phyloP scores from a whole-genome alignment of 2,888 invertebrate genomes.

The Fragum fragum region DNA sequence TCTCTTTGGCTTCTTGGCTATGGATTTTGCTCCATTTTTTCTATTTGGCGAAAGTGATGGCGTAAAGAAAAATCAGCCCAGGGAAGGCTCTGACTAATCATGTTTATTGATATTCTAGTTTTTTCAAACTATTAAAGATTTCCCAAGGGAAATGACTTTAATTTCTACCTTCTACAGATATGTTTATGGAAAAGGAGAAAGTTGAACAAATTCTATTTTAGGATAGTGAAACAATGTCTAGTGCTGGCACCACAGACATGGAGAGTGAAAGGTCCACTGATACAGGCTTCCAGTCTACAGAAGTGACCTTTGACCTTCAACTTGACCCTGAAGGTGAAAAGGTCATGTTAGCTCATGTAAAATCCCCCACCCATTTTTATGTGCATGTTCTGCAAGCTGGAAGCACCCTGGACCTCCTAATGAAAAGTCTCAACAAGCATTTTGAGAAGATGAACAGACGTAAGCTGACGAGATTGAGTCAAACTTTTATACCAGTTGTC shows the following conservation, averaged over 20 bases:
- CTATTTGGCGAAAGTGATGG: too few relatives aligned
- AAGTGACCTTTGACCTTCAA: slow-evolving; percentile 45
- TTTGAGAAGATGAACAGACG: slow-evolving; percentile 67
- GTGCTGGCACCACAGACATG: slow-evolving; percentile 22
- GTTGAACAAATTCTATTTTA: background rate
- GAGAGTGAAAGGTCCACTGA: slow-evolving; percentile 35
- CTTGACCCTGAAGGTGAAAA: slow-evolving; percentile 62
- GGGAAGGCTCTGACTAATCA: too few relatives aligned
- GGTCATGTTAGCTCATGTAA: slow-evolving; percentile 79
- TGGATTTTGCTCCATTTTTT: too few relatives aligned
- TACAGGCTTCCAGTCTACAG: slow-evolving; percentile 24
- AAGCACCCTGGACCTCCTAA: slow-evolving; percentile 70
- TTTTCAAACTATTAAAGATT: too few relatives aligned
- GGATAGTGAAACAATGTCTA: slow-evolving; percentile 14
- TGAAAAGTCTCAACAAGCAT: slow-evolving; percentile 70
- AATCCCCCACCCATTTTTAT: slow-evolving; percentile 79
- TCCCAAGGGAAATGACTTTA: too few relatives aligned
- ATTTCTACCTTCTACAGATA: too few relatives aligned
- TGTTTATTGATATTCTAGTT: too few relatives aligned
- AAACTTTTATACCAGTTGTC: slow-evolving; percentile 58
- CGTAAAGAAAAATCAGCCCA: too few relatives aligned
- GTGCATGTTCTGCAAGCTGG: slow-evolving; percentile 76
- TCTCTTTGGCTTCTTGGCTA: too few relatives aligned
- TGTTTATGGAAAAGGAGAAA: too few relatives aligned
- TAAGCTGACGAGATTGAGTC: slow-evolving; percentile 67